phyloP scores from a whole-genome alignment of 2,113 vertebrate genomes.

The Lamprotornis superbus region DNA sequence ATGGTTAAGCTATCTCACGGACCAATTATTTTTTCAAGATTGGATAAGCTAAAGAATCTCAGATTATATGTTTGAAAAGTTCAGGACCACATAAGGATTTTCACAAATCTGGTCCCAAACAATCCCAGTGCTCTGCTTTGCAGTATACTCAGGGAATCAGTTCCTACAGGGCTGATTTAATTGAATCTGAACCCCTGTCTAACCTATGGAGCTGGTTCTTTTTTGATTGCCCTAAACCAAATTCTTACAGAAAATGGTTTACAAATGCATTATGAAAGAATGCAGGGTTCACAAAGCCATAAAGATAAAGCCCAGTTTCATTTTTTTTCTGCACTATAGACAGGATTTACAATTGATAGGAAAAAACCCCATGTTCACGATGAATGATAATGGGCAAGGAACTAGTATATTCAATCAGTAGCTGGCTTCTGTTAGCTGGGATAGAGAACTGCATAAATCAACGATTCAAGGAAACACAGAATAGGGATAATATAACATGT shows the following conservation, averaged over 20 bases:
- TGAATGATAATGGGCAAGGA: neutral
- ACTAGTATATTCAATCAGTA: neutral
- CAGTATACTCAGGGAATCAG: neutral
- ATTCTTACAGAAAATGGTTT: conserved; percentile 23
- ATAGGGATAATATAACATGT: conserved; percentile 14
- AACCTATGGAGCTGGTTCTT: neutral
- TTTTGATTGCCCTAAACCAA: conserved; percentile 48
- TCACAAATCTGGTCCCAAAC: neutral
- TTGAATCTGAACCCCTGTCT: conserved; percentile 33
- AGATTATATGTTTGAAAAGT: neutral
- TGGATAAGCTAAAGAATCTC: neutral
- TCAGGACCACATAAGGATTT: conserved; percentile 8
- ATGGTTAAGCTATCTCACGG: neutral
- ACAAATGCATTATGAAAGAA: conserved; percentile 13
- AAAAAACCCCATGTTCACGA: neutral
- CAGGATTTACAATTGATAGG: conserved; percentile 11
- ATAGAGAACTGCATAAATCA: conserved; percentile 27
- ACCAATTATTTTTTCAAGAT: neutral
- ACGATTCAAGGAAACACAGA: neutral
- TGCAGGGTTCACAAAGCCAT: neutral
- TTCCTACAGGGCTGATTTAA: conserved; percentile 41
- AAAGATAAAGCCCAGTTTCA: conserved; percentile 5
- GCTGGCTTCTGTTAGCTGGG: neutral
- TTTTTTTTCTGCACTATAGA: conserved; percentile 2
- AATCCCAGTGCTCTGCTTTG: neutral